phyloP scores from a whole-genome alignment of 2,888 invertebrate genomes.

The Luperina testacea region DNA sequence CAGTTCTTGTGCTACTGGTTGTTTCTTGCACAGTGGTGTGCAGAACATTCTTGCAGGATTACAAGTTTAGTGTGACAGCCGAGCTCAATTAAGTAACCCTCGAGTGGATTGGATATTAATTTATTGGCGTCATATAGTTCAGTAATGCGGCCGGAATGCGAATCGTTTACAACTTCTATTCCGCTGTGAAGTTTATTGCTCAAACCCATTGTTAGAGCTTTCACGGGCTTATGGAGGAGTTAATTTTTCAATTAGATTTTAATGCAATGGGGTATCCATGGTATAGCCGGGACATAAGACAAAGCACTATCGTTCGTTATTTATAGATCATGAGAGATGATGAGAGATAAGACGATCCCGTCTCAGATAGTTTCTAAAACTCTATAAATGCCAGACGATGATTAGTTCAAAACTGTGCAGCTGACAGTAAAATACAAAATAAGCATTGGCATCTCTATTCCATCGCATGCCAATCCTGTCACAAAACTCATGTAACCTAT shows the following conservation, averaged over 20 bases:
- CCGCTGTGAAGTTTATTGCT: conserved; percentile 44
- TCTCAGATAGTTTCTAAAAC: neutral
- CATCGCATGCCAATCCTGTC: neutral
- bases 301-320: neutral
- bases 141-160: conserved; percentile 61
- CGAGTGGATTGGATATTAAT: conserved; percentile 82
- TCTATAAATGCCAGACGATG: neutral
- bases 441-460: neutral
- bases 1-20: conserved; percentile 41
- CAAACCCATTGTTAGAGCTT: conserved; percentile 23
- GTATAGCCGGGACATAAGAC: neutral
- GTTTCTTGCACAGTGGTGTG: conserved; percentile 59
- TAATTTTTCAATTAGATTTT: conserved; percentile 36
- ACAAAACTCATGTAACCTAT: neutral
- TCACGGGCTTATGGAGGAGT: conserved; percentile 8
- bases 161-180: conserved; percentile 40
- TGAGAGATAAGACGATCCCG: neutral
- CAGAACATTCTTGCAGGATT: conserved; percentile 77
- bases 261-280: conserved; percentile 6
- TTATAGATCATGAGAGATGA: neutral
- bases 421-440: neutral
- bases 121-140: conserved; percentile 75
- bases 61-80: conserved; percentile 78
- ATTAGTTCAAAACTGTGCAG: neutral
- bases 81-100: conserved; percentile 78